Conservation (phyloP, 2,888 invertebrate species). For the Papilio demoleus region DNA sequence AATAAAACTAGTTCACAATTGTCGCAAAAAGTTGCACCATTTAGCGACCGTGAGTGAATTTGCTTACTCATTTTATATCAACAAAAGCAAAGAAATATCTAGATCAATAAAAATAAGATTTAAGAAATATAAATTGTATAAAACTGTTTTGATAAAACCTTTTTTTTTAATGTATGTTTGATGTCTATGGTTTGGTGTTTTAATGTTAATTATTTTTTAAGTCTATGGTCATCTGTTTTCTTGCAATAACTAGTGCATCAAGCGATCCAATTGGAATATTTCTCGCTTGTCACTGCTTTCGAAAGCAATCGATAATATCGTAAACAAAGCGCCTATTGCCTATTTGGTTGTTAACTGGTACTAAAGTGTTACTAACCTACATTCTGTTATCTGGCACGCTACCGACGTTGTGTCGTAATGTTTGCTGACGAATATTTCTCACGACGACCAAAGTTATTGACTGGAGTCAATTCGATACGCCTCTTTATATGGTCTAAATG, state of each 20-base stretch:
- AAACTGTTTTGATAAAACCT: no score
- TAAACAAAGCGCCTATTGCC: conserved; percentile 42
- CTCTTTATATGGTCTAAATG: conserved; percentile 50
- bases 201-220: no score
- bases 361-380: conserved; percentile 54
- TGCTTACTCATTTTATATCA: conserved; percentile 4
- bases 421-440: conserved; percentile 61
- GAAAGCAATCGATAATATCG: conserved; percentile 34
- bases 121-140: no score
- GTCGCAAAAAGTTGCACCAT: neutral
- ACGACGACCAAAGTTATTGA: conserved; percentile 59
- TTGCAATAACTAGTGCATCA: neutral
- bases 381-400: conserved; percentile 55
- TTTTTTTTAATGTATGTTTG: no score
- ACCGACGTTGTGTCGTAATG: conserved; percentile 54
- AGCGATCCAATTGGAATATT: conserved; percentile 26
- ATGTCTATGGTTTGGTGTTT: no score
- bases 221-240: neutral
- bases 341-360: conserved; percentile 42
- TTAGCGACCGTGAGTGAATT: neutral
- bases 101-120: no score
- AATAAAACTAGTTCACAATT: neutral
- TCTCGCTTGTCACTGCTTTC: conserved; percentile 33
- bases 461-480: conserved; percentile 60
- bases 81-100: conserved; percentile 43